Evolutionary conservation across 2,113 vertebrate genomes (phyloP).

Genomic region (Pollachius pollachius): DNA sequence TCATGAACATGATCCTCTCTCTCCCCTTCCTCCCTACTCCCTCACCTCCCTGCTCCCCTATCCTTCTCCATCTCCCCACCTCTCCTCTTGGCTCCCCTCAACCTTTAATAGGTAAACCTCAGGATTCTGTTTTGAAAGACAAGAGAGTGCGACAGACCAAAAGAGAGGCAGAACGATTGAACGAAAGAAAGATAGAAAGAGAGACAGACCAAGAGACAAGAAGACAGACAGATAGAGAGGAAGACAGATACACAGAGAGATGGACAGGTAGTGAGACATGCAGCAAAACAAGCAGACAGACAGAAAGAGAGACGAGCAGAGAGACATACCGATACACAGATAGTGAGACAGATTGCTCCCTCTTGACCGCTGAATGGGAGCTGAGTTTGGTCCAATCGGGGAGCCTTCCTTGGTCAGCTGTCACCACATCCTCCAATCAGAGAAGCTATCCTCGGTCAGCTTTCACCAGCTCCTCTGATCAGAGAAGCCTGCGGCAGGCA

Average conservation of each 20-base stretch:
- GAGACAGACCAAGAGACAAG: neutral
- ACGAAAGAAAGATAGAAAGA: neutral
- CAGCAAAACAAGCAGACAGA: neutral
- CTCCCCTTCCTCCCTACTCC: constrained; percentile 5
- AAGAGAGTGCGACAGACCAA: neutral
- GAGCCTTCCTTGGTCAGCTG: constrained; percentile 9
- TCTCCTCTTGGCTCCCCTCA: constrained; percentile 5
- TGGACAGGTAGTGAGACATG: neutral
- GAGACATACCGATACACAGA: neutral
- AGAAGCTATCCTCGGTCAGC: constrained; percentile 2
- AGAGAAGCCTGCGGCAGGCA: constrained; percentile 21
- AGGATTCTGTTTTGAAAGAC: neutral
- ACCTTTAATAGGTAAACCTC: neutral
- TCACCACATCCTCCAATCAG: constrained; percentile 15
- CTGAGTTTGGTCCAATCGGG: constrained; percentile 15
- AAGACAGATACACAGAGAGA: neutral
- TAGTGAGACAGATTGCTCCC: neutral
- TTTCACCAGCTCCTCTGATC: constrained; percentile 14
- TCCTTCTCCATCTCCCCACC: constrained; percentile 14
- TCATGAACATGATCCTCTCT: neutral
- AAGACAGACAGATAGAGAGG: neutral
- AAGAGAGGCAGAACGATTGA: constrained; percentile 7
- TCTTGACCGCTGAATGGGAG: neutral
- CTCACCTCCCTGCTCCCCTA: neutral
- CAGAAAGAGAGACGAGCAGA: neutral